Percentiles rank a stretch among this genome's conserved stretches.
phyloP scores from a whole-genome alignment of 2,797 vertebrate species.

The Cyprinella venusta region DNA sequence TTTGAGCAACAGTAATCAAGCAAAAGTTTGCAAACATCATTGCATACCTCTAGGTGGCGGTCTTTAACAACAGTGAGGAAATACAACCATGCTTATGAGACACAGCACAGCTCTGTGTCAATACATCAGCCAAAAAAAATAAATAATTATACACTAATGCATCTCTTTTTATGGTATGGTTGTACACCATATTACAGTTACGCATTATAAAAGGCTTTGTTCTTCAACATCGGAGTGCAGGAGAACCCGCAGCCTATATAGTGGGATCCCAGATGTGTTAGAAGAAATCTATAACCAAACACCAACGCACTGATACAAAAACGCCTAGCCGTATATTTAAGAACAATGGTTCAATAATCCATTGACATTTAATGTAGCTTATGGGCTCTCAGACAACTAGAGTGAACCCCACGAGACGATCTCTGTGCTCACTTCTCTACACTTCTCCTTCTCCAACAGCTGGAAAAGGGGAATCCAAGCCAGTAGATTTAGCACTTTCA shows the following conservation, averaged over 20 bases:
- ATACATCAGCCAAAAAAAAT: not conserved
- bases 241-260: not conserved
- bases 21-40: not conserved
- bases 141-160: too few species aligned
- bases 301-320: not conserved
- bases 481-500: not conserved
- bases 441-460: not conserved
- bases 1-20: not conserved
- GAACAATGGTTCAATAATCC: not conserved
- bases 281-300: too few species aligned
- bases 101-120: not conserved
- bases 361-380: conserved; percentile 8
- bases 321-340: not conserved
- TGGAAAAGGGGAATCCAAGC: not conserved
- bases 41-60: conserved; percentile 13
- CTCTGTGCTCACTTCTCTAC: not conserved
- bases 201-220: not conserved
- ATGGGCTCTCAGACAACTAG: not conserved
- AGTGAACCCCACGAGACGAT: not conserved
- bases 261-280: not conserved
- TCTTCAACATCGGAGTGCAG: not conserved
- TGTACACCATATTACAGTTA: not conserved
- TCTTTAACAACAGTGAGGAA: conserved; percentile 19
- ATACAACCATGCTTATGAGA: not conserved
- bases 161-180: not conserved